Evolutionary conservation across 2,113 vertebrate genomes (phyloP).

Genomic region (Orthonyx spaldingii): DNA sequence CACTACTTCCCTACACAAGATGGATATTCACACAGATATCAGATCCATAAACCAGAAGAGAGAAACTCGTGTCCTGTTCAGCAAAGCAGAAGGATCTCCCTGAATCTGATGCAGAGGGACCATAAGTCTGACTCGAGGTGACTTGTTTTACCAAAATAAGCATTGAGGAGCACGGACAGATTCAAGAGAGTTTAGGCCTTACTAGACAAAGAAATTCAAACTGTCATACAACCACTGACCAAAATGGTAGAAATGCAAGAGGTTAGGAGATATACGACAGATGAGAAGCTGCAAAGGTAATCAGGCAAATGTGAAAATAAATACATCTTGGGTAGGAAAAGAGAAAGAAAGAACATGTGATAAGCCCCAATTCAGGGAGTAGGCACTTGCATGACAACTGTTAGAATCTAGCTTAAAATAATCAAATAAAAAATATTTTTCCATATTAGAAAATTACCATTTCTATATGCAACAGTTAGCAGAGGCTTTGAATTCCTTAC

Average conservation of each 20-base stretch:
- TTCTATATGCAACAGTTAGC: background rate
- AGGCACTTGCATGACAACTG: background rate
- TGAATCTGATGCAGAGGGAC: background rate
- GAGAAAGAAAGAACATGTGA: background rate
- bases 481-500: background rate
- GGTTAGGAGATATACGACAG: fast-evolving
- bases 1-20: background rate
- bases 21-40: background rate
- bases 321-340: background rate
- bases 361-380: background rate
- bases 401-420: background rate
- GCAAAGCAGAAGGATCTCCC: background rate
- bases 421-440: background rate
- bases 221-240: background rate
- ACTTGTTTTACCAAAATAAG: background rate
- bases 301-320: background rate
- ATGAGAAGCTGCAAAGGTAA: background rate
- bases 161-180: background rate
- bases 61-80: background rate
- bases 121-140: background rate
- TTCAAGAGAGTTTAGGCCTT: background rate
- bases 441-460: background rate
- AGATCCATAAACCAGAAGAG: background rate
- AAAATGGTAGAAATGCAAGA: background rate
- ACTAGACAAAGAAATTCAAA: background rate